These are phyloP conservation scores for Haliclona indistincta DNA, from an alignment of 37 sponge, comb jelly and placozoan species.

Conservation along the genomic window DNA sequence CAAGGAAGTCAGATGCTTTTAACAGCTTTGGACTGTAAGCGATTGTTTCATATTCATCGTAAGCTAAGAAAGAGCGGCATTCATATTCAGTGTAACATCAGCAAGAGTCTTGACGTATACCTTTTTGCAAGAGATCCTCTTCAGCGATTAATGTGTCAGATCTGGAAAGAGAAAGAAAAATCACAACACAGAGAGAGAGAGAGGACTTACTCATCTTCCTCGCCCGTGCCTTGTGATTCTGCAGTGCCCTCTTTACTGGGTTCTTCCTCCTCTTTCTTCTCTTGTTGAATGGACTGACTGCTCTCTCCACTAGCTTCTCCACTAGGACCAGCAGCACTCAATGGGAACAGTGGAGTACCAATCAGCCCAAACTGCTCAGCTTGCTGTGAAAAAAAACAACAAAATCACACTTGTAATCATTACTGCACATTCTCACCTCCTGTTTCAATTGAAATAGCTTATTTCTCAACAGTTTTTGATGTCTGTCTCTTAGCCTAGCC, in stretches of 20 bases:
- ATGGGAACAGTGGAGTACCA: slow-evolving; percentile 59
- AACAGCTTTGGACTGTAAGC: slow-evolving; percentile 84
- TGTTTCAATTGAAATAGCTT: slow-evolving; percentile 78
- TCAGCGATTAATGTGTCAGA: slow-evolving; percentile 50
- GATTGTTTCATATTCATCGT: slow-evolving; percentile 56
- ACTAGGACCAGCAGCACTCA: slow-evolving; percentile 5
- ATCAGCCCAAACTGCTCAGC: slow-evolving; percentile 19
- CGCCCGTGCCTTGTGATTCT: neutral
- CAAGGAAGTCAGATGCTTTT: slow-evolving; percentile 56
- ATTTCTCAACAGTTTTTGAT: slow-evolving; percentile 86
- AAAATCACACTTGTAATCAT: neutral
- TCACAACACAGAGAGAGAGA: neutral
- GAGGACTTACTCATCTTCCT: slow-evolving; percentile 8
- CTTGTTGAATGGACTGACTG: neutral
- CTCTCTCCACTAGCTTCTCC: neutral
- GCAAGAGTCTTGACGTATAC: slow-evolving; percentile 4
- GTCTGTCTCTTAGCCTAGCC: slow-evolving; percentile 86
- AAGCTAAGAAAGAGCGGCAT: slow-evolving; percentile 37
- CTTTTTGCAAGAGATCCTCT: slow-evolving; percentile 61
- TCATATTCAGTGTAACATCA: neutral
- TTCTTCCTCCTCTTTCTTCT: neutral
- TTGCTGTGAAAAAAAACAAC: slow-evolving; percentile 17
- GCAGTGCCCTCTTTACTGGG: neutral
- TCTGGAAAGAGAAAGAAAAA: neutral
- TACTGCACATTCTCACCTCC: slow-evolving; percentile 60